A percentile compares a stretch with the other conserved stretches of the same genome.
These are phyloP conservation scores for Idaea aversata DNA, from an alignment of 2,888 invertebrate genomes.

Conservation along the genomic window DNA sequence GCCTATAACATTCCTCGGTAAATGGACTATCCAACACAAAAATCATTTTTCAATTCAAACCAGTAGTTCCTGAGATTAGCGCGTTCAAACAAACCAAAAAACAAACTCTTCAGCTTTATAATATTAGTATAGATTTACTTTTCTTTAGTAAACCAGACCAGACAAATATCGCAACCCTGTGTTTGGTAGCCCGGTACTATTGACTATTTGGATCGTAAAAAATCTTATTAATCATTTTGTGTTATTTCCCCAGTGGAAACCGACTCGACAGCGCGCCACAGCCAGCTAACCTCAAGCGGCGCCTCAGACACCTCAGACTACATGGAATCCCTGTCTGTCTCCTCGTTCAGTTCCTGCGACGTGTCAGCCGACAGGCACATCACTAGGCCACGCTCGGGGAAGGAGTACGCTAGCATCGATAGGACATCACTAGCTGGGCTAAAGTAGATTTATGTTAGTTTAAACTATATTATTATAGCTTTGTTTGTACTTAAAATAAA, in stretches of 20 bases:
- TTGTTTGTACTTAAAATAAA: conserved; percentile 35
- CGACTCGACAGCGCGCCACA: conserved; percentile 73
- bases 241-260: conserved; percentile 53
- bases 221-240: not conserved
- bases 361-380: conserved; percentile 75
- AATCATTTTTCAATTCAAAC: too few species aligned
- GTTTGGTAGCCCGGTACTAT: too few species aligned
- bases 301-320: conserved; percentile 88
- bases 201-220: too few species aligned
- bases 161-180: too few species aligned
- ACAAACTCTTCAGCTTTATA: too few species aligned
- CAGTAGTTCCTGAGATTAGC: too few species aligned
- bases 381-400: conserved; percentile 67
- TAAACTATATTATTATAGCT: conserved; percentile 26
- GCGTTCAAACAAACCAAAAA: too few species aligned
- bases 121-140: too few species aligned
- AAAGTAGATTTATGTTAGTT: conserved; percentile 15
- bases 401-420: conserved; percentile 70
- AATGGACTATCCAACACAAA: too few species aligned
- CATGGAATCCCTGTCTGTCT: conserved; percentile 86
- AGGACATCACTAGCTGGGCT: conserved; percentile 50
- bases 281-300: conserved; percentile 83
- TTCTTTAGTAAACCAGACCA: too few species aligned
- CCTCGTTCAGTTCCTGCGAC: conserved; percentile 84
- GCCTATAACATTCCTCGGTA: too few species aligned